A percentile compares a stretch with the other conserved stretches of the same genome.
Evolutionary conservation across 2,888 invertebrate species (phyloP).

Genomic region (Drosophila anceps): DNA sequence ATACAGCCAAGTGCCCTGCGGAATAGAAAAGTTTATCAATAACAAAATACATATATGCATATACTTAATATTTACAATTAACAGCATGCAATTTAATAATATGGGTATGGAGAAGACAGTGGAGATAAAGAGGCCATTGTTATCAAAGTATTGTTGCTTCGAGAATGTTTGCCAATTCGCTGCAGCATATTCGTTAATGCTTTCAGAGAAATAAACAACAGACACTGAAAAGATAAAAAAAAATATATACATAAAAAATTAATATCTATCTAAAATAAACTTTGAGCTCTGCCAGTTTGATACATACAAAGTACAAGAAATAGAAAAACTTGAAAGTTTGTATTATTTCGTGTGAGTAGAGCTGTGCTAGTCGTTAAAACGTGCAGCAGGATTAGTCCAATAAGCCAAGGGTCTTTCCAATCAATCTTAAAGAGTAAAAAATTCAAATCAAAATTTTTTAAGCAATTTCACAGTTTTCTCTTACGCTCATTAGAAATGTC

Average conservation of each 20-base stretch:
- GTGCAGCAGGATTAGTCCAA: slow-evolving; percentile 91
- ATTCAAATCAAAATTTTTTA: no score
- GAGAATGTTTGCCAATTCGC: slow-evolving; percentile 95
- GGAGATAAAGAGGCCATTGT: slow-evolving; percentile 96
- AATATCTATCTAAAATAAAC: background rate
- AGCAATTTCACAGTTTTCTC: background rate
- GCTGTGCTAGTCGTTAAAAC: slow-evolving; percentile 91
- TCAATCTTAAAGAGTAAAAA: slow-evolving; percentile 89
- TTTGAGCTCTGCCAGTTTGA: background rate
- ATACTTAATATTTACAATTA: slow-evolving; percentile 89
- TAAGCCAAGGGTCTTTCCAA: slow-evolving; percentile 95
- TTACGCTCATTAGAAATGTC: slow-evolving; percentile 92
- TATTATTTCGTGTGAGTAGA: slow-evolving; percentile 92
- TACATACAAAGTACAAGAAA: slow-evolving; percentile 93
- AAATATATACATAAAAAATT: background rate
- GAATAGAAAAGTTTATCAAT: background rate
- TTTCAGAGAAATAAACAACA: slow-evolving; percentile 95
- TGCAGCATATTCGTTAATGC: slow-evolving; percentile 95
- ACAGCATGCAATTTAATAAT: slow-evolving; percentile 95
- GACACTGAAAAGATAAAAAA: slow-evolving; percentile 88
- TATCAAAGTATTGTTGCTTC: slow-evolving; percentile 96
- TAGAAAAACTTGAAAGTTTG: slow-evolving; percentile 93
- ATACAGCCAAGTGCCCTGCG: slow-evolving; percentile 94
- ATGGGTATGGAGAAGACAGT: slow-evolving; percentile 97
- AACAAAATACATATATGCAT: background rate